Conservation (phyloP, 2,888 invertebrate genomes). For the Helobdella robusta region DNA sequence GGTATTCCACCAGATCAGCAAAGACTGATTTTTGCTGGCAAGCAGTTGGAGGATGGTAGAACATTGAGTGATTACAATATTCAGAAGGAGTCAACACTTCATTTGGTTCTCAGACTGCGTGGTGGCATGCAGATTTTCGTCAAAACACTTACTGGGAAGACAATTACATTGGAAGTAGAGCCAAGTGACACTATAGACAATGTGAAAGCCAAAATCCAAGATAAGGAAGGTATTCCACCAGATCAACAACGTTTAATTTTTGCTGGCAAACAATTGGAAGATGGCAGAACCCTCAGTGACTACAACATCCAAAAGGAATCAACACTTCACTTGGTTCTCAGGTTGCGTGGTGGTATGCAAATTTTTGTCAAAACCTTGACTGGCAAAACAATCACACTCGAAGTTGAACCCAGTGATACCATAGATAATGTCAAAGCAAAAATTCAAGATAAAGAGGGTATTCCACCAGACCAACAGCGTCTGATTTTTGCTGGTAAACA, state of each 20-base stretch:
- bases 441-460: conserved; percentile 47
- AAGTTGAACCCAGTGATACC: conserved; percentile 57
- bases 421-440: conserved; percentile 80
- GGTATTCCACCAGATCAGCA: conserved; percentile 29
- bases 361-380: conserved; percentile 33
- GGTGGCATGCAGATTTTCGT: conserved; percentile 66
- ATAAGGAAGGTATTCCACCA: conserved; percentile 43
- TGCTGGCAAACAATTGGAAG: conserved; percentile 88
- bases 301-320: conserved; percentile 93
- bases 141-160: conserved; percentile 50
- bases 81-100: conserved; percentile 88
- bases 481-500: conserved; percentile 73
- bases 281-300: conserved; percentile 78
- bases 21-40: conserved; percentile 67
- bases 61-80: conserved; percentile 88
- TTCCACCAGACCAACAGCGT: conserved; percentile 69
- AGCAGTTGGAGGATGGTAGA: conserved; percentile 87
- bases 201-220: conserved; percentile 60
- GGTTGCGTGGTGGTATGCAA: conserved; percentile 70
- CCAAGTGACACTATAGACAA: conserved; percentile 79
- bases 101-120: conserved; percentile 77
- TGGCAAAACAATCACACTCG: conserved; percentile 49
- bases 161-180: conserved; percentile 61
- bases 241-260: conserved; percentile 56
- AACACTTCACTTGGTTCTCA: conserved; percentile 78